Evolutionary conservation across 1,140 invertebrate species (phyloP).

Genomic region (Drosophila gunungcola): DNA sequence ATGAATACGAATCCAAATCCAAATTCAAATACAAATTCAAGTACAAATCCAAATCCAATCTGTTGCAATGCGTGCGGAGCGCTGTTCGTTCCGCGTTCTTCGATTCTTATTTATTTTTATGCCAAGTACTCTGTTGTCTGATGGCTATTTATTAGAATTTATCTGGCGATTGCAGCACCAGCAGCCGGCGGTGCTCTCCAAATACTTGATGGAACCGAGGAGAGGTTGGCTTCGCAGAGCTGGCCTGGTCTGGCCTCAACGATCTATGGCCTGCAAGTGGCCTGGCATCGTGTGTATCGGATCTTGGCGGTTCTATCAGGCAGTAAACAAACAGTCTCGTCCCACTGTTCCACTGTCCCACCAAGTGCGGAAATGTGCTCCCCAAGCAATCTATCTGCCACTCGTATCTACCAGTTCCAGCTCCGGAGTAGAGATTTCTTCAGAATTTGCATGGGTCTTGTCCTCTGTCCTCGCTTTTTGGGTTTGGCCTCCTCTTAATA

Average conservation of each 20-base stretch:
- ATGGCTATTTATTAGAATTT: conserved; percentile 75
- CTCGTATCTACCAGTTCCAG: conserved; percentile 53
- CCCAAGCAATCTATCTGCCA: conserved; percentile 54
- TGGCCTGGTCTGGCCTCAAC: conserved; percentile 19
- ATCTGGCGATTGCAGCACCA: conserved; percentile 63
- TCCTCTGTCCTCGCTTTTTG: conserved; percentile 9
- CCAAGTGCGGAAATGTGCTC: conserved; percentile 64
- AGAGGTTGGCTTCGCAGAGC: too few species aligned
- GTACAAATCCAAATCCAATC: conserved; percentile 8
- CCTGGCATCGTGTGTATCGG: conserved; percentile 51
- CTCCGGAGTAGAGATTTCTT: conserved; percentile 14
- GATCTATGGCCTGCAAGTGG: conserved; percentile 45
- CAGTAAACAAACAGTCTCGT: conserved; percentile 59
- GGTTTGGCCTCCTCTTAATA: conserved; percentile 54
- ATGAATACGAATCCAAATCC: conserved; percentile 11
- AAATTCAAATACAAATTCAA: not conserved
- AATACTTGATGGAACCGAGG: conserved; percentile 27
- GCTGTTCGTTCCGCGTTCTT: conserved; percentile 24
- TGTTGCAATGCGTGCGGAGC: conserved; percentile 40
- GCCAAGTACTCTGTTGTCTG: conserved; percentile 55
- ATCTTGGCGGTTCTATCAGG: conserved; percentile 14
- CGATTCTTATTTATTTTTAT: conserved; percentile 64
- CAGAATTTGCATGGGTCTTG: conserved; percentile 68
- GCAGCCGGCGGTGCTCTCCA: conserved; percentile 30
- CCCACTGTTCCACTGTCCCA: conserved; percentile 74